Evolutionary conservation across 2,113 vertebrate species (phyloP).

Genomic region (Lophotis ruficrista): DNA sequence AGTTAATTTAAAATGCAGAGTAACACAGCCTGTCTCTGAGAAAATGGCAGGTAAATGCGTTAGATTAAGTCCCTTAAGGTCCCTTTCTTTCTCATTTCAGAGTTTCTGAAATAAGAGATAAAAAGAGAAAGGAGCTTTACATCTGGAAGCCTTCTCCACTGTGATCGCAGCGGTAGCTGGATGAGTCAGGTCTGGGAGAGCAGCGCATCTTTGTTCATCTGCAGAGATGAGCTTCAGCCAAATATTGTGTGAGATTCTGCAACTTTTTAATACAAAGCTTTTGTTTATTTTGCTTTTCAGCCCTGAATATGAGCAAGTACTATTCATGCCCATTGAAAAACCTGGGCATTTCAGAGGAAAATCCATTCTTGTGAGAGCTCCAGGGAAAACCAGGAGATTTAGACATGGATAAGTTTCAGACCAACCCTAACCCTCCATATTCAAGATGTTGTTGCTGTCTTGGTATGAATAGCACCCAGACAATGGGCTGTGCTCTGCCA

Average conservation of each 20-base stretch:
- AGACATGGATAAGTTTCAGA: fast-evolving
- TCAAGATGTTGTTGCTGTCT: neutral
- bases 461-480: fast-evolving
- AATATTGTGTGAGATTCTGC: fast-evolving
- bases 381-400: neutral
- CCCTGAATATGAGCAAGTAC: fast-evolving
- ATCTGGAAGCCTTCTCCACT: neutral
- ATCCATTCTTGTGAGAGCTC: fast-evolving
- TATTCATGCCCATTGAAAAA: neutral
- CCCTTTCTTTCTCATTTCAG: neutral
- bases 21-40: neutral
- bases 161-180: neutral
- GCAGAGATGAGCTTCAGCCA: neutral
- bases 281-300: neutral
- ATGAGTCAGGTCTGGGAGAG: neutral
- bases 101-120: fast-evolving
- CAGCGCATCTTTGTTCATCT: neutral
- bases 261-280: fast-evolving
- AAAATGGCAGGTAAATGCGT: neutral
- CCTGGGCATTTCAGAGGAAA: neutral
- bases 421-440: fast-evolving
- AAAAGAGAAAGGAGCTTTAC: neutral
- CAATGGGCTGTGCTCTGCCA: too few species aligned
- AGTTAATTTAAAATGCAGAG: neutral
- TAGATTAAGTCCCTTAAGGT: neutral